Evolutionary conservation across 2,888 invertebrate species (phyloP).

Genomic region (Trichopoda pennipes): DNA sequence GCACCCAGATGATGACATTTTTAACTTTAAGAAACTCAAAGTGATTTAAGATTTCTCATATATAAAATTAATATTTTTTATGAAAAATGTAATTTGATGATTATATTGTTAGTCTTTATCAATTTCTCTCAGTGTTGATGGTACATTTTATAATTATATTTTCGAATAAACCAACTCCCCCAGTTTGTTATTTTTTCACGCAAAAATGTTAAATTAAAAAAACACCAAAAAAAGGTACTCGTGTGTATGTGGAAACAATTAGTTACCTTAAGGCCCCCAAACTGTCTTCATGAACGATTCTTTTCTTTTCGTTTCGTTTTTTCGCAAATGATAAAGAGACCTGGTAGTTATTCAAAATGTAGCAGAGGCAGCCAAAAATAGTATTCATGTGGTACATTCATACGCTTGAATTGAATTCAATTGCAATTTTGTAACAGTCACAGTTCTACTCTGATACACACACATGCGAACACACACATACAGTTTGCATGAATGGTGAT

Average conservation of each 20-base stretch:
- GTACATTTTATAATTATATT: slow-evolving; percentile 7
- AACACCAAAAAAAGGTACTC: slow-evolving; percentile 39
- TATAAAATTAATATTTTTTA: no score
- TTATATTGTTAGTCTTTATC: background rate
- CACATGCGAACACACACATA: slow-evolving; percentile 1
- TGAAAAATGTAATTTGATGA: no score
- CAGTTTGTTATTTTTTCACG: slow-evolving; percentile 50
- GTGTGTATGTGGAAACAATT: slow-evolving; percentile 64
- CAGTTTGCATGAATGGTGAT: background rate
- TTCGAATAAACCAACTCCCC: slow-evolving; percentile 33
- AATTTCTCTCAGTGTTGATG: slow-evolving; percentile 47
- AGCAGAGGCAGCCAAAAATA: slow-evolving; percentile 41
- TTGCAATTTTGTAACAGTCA: slow-evolving; percentile 66
- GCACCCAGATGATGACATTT: no score
- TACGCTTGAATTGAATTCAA: slow-evolving; percentile 65
- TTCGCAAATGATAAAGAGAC: slow-evolving; percentile 46
- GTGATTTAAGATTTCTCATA: no score
- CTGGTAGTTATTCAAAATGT: slow-evolving; percentile 22
- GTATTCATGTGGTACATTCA: slow-evolving; percentile 49
- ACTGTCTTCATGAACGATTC: slow-evolving; percentile 44
- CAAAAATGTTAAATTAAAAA: slow-evolving; percentile 46
- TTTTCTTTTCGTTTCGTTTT: background rate
- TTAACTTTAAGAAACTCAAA: no score
- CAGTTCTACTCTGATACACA: slow-evolving; percentile 30
- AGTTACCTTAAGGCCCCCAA: slow-evolving; percentile 60